These are phyloP conservation scores for Sarotherodon lohbergeri DNA, from an alignment of 2,113 vertebrate species.

Conservation along the genomic window DNA sequence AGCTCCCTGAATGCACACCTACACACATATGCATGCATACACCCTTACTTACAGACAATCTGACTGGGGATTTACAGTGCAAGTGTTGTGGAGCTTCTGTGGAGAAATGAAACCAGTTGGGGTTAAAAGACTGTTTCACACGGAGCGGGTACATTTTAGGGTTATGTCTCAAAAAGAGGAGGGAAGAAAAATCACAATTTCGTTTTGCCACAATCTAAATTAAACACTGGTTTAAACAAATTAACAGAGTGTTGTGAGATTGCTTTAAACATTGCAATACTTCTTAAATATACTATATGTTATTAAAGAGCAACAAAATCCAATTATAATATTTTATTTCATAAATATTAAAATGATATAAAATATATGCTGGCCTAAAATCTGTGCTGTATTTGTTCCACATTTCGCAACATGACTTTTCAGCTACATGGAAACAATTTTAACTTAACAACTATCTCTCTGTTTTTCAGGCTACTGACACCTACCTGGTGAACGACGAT, in stretches of 20 bases:
- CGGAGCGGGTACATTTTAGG: neutral
- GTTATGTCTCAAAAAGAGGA: neutral
- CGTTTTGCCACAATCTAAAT: neutral
- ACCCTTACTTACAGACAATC: slow-evolving; percentile 30
- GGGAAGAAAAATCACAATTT: neutral
- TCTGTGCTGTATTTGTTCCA: neutral
- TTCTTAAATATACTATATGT: neutral
- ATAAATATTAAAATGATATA: neutral
- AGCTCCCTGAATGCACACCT: slow-evolving; percentile 61
- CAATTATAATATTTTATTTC: neutral
- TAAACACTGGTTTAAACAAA: neutral
- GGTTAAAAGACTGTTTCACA: neutral
- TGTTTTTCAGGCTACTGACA: slow-evolving; percentile 73
- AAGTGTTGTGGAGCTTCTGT: slow-evolving; percentile 13
- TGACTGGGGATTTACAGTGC: slow-evolving; percentile 27
- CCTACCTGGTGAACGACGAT: slow-evolving; percentile 78
- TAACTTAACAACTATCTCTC: neutral
- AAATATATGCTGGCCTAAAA: neutral
- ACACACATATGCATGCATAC: slow-evolving; percentile 45
- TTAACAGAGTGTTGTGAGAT: neutral
- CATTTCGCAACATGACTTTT: neutral
- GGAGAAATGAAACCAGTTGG: neutral
- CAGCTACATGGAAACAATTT: neutral
- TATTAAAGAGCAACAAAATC: fast-evolving
- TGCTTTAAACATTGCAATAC: neutral